Base-by-base conservation (phyloP, 2,888 invertebrate species). In the Amorpha juglandis region DNA sequence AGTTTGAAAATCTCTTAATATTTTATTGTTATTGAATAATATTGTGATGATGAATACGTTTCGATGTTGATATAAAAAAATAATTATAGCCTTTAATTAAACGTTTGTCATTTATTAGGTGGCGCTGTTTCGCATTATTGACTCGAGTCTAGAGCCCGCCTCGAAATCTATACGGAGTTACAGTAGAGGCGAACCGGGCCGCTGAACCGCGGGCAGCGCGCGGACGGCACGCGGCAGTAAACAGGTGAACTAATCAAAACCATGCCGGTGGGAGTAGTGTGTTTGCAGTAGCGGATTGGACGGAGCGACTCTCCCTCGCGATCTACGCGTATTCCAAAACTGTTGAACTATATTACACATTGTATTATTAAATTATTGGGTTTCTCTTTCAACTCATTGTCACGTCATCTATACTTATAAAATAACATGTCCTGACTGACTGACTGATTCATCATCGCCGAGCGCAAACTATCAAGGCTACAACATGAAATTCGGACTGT, bases 131-230 rank as follows among this genome's bases (percentile, higher is more conserved):
- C 9, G 50, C 19, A 19, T 19, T 19, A 50, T 50, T 9, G 50
- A 9, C 9, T 45, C 2, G 2, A 27, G 27, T 27, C 27, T 42
- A 2, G 14, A 14, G 11, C 4, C 4, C 3, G 4, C 4, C 45
- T 45, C 9, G 0, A 45, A 3, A 45, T 1, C 14, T 8, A 14
- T 45, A 45, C 4, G 14, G 11, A 45, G 45, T 4, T 6, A 9
- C 35, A n/a, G 16, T 4, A 9, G 55, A 35, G 9, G 35, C 12
- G 16, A 9, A 0, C 35, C 19, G n/a, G 14, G 12, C 12, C 7
- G 45, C 14, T n/a, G 38, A 50, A 42, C 62, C 42, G 64, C 38
- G 58, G 62, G 33, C 64, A 52, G 45, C 52, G 11, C 55, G 65
- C 0, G 48, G 66, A 45, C 52, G 38, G 35, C 38, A 9, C 11